A percentile compares a stretch with the other conserved stretches of the same genome.
Conservation (phyloP, 2,888 invertebrate species). For the Chalcis sispes region DNA sequence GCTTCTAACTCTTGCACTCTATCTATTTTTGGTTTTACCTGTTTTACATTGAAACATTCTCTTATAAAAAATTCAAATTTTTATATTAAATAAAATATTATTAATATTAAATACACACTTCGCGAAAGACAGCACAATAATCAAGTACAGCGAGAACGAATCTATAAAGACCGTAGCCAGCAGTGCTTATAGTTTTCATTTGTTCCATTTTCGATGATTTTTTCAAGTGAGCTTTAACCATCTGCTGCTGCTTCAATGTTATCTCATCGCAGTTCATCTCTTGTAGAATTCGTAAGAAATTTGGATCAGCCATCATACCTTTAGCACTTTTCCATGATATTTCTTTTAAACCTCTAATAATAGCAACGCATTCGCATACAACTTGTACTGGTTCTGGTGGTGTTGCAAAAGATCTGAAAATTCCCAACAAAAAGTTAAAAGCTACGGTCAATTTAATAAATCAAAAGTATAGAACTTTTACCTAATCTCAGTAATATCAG, state of each 20-base stretch:
- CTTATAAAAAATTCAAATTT: background rate
- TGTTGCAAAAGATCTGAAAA: slow-evolving; percentile 87
- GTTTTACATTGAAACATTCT: background rate
- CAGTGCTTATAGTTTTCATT: slow-evolving; percentile 90
- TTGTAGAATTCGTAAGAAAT: slow-evolving; percentile 86
- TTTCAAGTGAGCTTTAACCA: slow-evolving; percentile 85
- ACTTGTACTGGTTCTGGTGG: slow-evolving; percentile 93
- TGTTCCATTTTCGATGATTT: slow-evolving; percentile 85
- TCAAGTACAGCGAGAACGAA: slow-evolving; percentile 92
- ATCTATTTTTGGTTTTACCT: slow-evolving; percentile 88
- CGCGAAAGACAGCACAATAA: slow-evolving; percentile 92
- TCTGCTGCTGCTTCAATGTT: slow-evolving; percentile 83
- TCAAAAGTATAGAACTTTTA: slow-evolving; percentile 58
- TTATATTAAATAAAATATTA: slow-evolving; percentile 64
- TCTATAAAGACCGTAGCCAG: slow-evolving; percentile 89
- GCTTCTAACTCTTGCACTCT: slow-evolving; percentile 86
- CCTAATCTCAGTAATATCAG: slow-evolving; percentile 93
- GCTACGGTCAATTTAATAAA: background rate
- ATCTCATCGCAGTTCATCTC: slow-evolving; percentile 91
- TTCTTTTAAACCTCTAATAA: slow-evolving; percentile 89
- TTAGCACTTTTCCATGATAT: slow-evolving; percentile 94
- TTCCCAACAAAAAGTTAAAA: background rate
- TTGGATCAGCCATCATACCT: slow-evolving; percentile 94
- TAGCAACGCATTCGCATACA: slow-evolving; percentile 93
- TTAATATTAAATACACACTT: slow-evolving; percentile 76